Evolutionary conservation across 35 echinoderm and acorn worm genomes (phyloP).

Genomic region (Ptychodera flava): DNA sequence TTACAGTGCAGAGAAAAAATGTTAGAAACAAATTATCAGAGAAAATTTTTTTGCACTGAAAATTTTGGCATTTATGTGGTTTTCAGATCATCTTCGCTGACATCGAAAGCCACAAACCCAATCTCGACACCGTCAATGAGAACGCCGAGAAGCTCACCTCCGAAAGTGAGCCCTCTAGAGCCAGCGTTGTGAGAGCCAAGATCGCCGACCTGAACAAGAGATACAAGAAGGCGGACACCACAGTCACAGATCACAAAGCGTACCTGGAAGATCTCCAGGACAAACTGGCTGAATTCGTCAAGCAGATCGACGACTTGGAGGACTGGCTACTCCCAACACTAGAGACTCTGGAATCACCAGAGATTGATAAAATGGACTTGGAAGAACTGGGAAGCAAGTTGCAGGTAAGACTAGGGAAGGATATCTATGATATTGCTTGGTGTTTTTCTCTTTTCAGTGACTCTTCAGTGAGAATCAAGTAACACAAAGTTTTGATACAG

Average conservation of each 20-base stretch:
- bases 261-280: constrained; percentile 43
- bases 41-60: too few species aligned
- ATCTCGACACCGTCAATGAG: constrained; percentile 64
- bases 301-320: constrained; percentile 80
- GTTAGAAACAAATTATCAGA: too few species aligned
- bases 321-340: constrained; percentile 85
- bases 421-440: too few species aligned
- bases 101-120: constrained; percentile 69
- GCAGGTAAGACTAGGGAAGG: too few species aligned
- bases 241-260: constrained; percentile 31
- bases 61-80: too few species aligned
- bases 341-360: constrained; percentile 59
- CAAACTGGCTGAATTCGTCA: constrained; percentile 70
- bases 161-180: constrained; percentile 48
- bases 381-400: constrained; percentile 57
- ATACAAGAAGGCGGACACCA: constrained; percentile 41
- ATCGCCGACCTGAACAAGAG: constrained; percentile 62
- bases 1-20: too few species aligned
- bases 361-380: constrained; percentile 34
- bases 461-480: too few species aligned
- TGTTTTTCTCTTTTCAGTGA: too few species aligned
- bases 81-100: constrained; percentile 62
- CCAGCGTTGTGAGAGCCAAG: constrained; percentile 47
- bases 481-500: too few species aligned
- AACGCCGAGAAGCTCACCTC: constrained; percentile 52